phyloP scores from a whole-genome alignment of 2,797 vertebrate species.

The Squalus acanthias region DNA sequence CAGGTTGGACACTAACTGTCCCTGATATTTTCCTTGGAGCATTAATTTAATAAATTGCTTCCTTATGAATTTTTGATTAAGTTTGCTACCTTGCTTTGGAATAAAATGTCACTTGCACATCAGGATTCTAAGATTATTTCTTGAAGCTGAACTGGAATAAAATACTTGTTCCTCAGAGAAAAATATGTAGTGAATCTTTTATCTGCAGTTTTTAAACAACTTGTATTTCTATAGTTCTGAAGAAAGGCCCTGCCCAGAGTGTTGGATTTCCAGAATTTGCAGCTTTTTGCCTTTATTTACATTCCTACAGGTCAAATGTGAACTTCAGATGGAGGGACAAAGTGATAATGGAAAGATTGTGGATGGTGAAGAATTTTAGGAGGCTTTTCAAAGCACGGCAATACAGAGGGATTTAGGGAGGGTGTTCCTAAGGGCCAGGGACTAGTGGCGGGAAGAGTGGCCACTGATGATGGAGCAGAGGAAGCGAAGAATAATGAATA shows the following conservation, averaged over 20 bases:
- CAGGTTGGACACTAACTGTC: neutral
- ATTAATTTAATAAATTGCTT: neutral
- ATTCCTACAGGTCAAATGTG: neutral
- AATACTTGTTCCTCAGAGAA: neutral
- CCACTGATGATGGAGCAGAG: neutral
- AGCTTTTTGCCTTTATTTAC: neutral
- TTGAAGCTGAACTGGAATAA: too few species aligned
- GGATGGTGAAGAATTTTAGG: neutral
- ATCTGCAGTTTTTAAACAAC: too few species aligned
- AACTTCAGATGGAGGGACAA: neutral
- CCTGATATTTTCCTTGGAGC: neutral
- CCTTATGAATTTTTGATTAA: neutral
- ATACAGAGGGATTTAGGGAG: neutral
- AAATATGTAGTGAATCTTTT: neutral
- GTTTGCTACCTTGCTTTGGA: too few species aligned
- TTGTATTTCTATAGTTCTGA: neutral
- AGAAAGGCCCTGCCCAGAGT: neutral
- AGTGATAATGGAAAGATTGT: neutral
- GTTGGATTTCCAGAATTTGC: neutral
- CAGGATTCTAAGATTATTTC: too few species aligned
- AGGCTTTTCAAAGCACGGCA: neutral
- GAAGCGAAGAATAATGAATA: neutral
- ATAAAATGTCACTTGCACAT: too few species aligned
- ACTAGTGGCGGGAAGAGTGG: neutral
- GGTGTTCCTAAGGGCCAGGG: neutral